A percentile compares a stretch with the other conserved stretches of the same genome.
These are phyloP conservation scores for Hoplias malabaricus DNA, from an alignment of 2,113 vertebrate species.

Conservation along the genomic window DNA sequence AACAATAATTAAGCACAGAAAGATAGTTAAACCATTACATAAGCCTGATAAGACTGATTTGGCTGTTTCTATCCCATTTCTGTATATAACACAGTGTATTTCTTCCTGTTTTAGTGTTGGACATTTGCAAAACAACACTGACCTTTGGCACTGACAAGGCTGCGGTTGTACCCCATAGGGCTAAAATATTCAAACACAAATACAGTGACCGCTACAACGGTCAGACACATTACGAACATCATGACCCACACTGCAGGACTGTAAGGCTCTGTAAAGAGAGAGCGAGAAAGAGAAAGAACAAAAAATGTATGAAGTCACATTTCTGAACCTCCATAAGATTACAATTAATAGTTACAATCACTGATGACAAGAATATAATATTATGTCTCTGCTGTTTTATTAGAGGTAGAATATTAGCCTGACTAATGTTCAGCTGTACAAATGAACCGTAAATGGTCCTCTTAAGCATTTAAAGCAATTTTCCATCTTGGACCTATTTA, in stretches of 20 bases:
- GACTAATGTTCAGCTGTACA: not conserved
- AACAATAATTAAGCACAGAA: conserved; percentile 72
- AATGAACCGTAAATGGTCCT: not conserved
- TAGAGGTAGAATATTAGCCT: conserved; percentile 18
- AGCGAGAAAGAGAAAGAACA: not conserved
- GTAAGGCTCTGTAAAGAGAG: conserved; percentile 73
- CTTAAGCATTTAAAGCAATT: not conserved
- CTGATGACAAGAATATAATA: conserved; percentile 22
- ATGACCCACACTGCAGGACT: conserved; percentile 86
- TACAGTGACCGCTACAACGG: conserved; percentile 92
- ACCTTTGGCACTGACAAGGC: conserved; percentile 92
- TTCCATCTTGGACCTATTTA: conserved; percentile 56
- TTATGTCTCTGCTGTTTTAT: conserved; percentile 41
- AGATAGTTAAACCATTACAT: no score
- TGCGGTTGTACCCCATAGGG: conserved; percentile 93
- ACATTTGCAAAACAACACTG: conserved; percentile 59
- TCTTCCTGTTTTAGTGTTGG: not conserved
- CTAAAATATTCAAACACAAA: conserved; percentile 97
- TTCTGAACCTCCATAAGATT: conserved; percentile 35
- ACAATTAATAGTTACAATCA: conserved; percentile 22
- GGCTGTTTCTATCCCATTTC: conserved; percentile 24
- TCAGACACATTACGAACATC: conserved; percentile 99
- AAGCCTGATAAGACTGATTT: conserved; percentile 80
- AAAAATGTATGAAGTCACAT: not conserved
- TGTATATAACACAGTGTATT: conserved; percentile 57